Conservation (phyloP, 2,797 vertebrate species). For the Esox lucius region DNA sequence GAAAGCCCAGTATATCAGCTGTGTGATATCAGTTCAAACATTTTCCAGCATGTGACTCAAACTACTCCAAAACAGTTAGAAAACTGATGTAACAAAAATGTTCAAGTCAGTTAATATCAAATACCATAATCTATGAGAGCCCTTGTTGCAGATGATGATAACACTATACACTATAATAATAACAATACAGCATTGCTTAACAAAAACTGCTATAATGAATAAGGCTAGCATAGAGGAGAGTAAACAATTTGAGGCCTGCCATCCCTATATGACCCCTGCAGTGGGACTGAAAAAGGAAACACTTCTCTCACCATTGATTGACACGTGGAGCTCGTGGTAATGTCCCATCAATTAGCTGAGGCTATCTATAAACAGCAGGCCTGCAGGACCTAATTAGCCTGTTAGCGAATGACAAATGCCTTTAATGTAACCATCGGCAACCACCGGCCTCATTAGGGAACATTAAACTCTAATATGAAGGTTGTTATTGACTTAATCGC, state of each 20-base stretch:
- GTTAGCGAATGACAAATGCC: constrained; percentile 41
- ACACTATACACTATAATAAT: background rate
- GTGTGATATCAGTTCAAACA: constrained; percentile 49
- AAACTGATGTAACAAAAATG: background rate
- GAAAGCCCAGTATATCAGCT: background rate
- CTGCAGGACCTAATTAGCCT: constrained; percentile 64
- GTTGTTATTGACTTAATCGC: constrained; percentile 74
- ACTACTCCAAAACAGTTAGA: background rate
- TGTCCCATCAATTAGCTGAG: constrained; percentile 65
- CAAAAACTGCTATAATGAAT: background rate
- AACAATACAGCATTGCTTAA: background rate
- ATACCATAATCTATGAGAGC: background rate
- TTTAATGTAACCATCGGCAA: constrained; percentile 50
- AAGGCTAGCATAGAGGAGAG: background rate
- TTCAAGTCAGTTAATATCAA: background rate
- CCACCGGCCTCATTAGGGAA: constrained; percentile 71
- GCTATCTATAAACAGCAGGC: constrained; percentile 69
- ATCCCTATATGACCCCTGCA: background rate
- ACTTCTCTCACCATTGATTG: constrained; percentile 31
- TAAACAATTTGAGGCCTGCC: background rate
- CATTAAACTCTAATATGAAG: constrained; percentile 76
- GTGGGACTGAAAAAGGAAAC: background rate
- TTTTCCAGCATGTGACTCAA: background rate
- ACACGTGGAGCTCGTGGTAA: constrained; percentile 49
- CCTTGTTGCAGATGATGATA: background rate